Conservation (phyloP, 2,797 vertebrate species). For the Gouania willdenowi region DNA sequence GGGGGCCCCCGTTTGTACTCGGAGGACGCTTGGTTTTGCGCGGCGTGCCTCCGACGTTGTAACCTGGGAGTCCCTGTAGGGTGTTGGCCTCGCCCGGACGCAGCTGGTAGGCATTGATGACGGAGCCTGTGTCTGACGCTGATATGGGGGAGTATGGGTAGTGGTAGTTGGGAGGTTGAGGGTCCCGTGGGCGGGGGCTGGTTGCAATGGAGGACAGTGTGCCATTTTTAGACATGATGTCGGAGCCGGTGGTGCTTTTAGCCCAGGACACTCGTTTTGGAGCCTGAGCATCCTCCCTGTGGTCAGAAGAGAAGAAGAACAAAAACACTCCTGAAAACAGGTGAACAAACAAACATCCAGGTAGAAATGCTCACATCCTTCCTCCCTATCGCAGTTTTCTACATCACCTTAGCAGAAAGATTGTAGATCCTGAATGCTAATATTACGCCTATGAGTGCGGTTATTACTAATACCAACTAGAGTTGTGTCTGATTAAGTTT, state of each 20-base stretch:
- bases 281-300: constrained; percentile 89
- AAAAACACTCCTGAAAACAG: no score
- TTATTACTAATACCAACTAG: no score
- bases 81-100: constrained; percentile 63
- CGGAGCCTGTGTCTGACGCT: constrained; percentile 72
- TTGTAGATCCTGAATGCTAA: no score
- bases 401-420: no score
- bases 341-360: no score
- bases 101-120: constrained; percentile 77
- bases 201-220: constrained; percentile 88
- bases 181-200: constrained; percentile 63
- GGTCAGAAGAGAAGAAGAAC: not conserved
- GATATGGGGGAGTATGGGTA: constrained; percentile 69
- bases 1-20: constrained; percentile 48
- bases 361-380: no score
- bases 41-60: constrained; percentile 57
- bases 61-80: constrained; percentile 75
- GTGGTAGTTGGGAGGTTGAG: constrained; percentile 61
- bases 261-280: constrained; percentile 88
- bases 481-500: no score
- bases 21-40: constrained; percentile 56
- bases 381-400: no score
- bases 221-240: constrained; percentile 89
- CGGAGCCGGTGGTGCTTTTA: constrained; percentile 78
- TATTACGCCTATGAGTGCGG: no score